phyloP scores from a whole-genome alignment of 1,140 invertebrate species.

The Bombus impatiens region DNA sequence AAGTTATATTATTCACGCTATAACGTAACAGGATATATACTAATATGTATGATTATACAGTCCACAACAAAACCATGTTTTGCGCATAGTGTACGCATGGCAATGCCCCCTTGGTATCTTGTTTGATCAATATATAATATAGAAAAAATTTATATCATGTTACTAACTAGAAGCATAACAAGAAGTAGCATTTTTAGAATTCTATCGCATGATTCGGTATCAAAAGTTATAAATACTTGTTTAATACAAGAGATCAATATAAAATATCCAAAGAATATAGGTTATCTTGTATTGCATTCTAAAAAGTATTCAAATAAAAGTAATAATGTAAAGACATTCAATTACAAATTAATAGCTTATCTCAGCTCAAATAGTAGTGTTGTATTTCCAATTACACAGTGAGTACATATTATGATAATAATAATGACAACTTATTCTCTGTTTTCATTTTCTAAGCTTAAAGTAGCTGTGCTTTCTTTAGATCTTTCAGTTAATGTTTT shows the following conservation, averaged over 20 bases:
- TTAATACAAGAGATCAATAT: background rate
- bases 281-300: conserved; percentile 56
- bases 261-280: conserved; percentile 39
- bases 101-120: background rate
- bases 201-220: background rate
- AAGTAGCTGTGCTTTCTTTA: background rate
- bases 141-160: conserved; percentile 57
- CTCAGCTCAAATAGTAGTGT: conserved; percentile 14
- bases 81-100: no score
- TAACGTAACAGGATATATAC: no score
- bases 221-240: background rate
- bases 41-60: background rate
- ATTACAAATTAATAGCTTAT: background rate
- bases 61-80: background rate
- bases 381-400: conserved; percentile 47
- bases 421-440: background rate
- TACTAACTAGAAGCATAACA: conserved; percentile 29
- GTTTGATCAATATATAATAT: conserved; percentile 64
- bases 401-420: conserved; percentile 31
- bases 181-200: conserved; percentile 8
- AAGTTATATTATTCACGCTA: no score
- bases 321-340: background rate
- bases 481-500: background rate
- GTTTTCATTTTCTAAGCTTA: no score
- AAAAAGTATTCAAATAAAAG: conserved; percentile 30